Base-by-base conservation (phyloP, 1,140 invertebrate genomes). In the Aphis gossypii region DNA sequence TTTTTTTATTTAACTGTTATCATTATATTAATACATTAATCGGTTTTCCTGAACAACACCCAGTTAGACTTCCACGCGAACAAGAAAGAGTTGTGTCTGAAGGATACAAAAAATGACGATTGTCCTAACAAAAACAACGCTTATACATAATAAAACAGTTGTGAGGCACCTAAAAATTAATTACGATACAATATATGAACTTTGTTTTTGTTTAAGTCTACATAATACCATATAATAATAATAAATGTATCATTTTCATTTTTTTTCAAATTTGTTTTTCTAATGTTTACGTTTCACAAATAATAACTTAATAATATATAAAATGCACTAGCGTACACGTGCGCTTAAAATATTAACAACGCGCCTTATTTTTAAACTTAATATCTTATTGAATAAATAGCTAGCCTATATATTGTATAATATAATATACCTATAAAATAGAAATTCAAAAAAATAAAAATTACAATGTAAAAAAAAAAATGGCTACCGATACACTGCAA, bases 41-140 rank as follows among this genome's bases (percentile, higher is more conserved):
- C 41, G 48, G 48, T 93, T 93, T 93, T 93, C 92, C 92, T 93
- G 92, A 93, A 93, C 92, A 93, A 93, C 92, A 93, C 82, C 76
- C 92, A 93, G 82, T 93, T 93, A 93, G 92, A 93, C 92, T 93
- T 93, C 92, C 92, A 93, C 92, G 92, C 92, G 82, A 93, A 93
- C 92, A 93, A 93, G 92, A 93, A 93, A 93, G 35, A 93, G 92
- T 54, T 54, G 76, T 91, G 90, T 93, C 54, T 93, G 92, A 93
- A 93, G 92, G 92, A 86, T 93, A 93, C 92, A 93, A 93, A 93
- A 93, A 93, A 83, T 93, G 92, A 93, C 92, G 92, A 93, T 93
- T 93, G 92, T 93, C 92, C 92, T 93, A 93, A 93, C 92, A 93
- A 93, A 93, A 93, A 86, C 82, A 93, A 93, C 82, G 92, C 92